Evolutionary conservation across 2,113 vertebrate species (phyloP), one percentile per base, ranked within the genome.

Genomic region (Zosterops lateralis): DNA sequence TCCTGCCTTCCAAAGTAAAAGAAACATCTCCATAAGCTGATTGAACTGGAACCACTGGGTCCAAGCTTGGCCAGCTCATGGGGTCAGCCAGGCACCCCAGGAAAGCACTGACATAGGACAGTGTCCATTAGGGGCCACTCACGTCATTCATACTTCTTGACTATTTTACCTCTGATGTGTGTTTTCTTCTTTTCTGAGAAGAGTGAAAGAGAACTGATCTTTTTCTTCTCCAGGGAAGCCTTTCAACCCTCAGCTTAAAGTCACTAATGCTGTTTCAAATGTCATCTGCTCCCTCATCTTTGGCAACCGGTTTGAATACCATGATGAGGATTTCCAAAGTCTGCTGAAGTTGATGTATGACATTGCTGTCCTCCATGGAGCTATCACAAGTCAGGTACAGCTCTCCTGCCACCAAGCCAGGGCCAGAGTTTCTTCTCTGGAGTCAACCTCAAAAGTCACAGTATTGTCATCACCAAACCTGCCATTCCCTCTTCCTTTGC

Each of bases 271-370:
- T 1, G 95, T 99, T 92, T 77, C 98, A 72, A 99, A 99, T 53
- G 92, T 99, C 53, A 98, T 99, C 61, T 98, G 96, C 48, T 98
- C 97, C 3, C 26, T 99, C 76, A 36, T 95, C 61, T 98, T 99
- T 6, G 98, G 98, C 29, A 97, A 98, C 60, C 98, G 98, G 18
- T 99, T 98, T 95, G 98, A 99, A 4, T 99, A 99, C 75, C 87
- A 97, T 0, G 97, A 99, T 64, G 31, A 82, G 19, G 88, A 74
- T 2, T 99, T 98, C 85, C 98, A 97, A 51, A 97, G 90, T 10
- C 1, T 99, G 72, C 93, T 99, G 67, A 95, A 70, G 36, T 36
- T 98, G 86, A 62, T 99, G 45, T 95, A 97, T 1, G 97, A 98
- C 2, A 94, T 56, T 0, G 0, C 92, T 3, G 0, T 5, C 7